These are phyloP conservation scores for Ciconia nigra DNA, from an alignment of 2,797 vertebrate species.

Conservation along the genomic window DNA sequence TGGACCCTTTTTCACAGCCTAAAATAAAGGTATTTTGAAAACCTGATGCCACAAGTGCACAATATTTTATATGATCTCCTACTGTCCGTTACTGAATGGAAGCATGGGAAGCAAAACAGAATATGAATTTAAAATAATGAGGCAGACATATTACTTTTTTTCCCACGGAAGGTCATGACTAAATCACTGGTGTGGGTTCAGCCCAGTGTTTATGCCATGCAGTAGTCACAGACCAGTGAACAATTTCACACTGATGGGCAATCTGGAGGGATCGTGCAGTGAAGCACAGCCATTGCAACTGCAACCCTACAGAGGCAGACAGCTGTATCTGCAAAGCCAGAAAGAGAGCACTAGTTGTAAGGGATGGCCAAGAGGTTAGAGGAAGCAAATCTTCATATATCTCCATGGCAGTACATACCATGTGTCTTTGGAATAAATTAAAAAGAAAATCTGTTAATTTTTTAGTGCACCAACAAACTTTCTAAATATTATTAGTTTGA, in stretches of 20 bases:
- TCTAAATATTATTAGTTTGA: background rate
- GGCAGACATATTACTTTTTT: background rate
- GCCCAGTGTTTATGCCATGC: background rate
- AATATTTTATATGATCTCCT: background rate
- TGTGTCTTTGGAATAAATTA: background rate
- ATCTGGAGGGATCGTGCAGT: background rate
- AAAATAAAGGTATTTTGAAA: background rate
- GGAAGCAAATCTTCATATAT: background rate
- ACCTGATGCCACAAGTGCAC: background rate
- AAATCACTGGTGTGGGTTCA: background rate
- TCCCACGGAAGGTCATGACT: background rate
- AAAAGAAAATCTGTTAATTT: background rate
- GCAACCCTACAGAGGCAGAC: background rate
- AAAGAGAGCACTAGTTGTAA: rapidly evolving
- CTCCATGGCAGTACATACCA: background rate
- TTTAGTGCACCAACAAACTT: background rate
- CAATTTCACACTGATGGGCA: background rate
- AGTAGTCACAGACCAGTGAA: background rate
- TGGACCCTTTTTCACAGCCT: background rate
- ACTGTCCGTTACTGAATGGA: background rate
- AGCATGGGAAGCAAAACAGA: background rate
- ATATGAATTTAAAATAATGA: background rate
- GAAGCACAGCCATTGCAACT: background rate
- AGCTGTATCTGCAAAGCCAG: background rate
- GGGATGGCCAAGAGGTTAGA: background rate